Conservation (phyloP, 2,113 vertebrate species). For the Lampris megalopsis region DNA sequence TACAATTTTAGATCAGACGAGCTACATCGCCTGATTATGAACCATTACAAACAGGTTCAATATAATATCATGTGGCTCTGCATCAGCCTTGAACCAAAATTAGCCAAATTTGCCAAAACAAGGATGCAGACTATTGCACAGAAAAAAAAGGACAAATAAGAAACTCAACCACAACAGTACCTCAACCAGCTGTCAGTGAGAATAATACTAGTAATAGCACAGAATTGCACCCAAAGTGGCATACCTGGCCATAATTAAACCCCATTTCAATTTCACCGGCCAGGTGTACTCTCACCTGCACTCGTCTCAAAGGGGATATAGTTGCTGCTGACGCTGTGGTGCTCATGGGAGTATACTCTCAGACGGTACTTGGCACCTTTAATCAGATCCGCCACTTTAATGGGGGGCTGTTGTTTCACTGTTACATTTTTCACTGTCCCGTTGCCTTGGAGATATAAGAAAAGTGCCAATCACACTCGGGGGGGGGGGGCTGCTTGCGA, state of each 20-base stretch:
- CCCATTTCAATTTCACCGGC: conserved; percentile 22
- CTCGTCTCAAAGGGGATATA: conserved; percentile 93
- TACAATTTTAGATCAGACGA: too few relatives aligned
- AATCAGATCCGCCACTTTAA: conserved; percentile 91
- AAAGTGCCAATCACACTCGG: conserved; percentile 76
- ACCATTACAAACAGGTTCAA: too few relatives aligned
- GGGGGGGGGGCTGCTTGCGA: conserved; percentile 41
- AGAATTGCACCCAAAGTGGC: conserved; percentile 23
- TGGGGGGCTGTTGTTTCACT: conserved; percentile 87
- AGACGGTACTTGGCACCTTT: conserved; percentile 93
- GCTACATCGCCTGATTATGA: too few relatives aligned
- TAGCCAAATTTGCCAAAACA: too few relatives aligned
- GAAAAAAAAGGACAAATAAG: background rate
- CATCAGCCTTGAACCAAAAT: too few relatives aligned
- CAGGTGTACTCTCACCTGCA: conserved; percentile 90
- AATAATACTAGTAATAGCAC: conserved; percentile 14
- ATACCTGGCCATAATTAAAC: conserved; percentile 35
- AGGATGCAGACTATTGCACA: background rate
- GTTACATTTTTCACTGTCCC: conserved; percentile 87
- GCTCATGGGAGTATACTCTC: conserved; percentile 93
- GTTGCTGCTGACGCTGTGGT: conserved; percentile 89
- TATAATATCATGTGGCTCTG: too few relatives aligned
- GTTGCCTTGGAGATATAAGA: conserved; percentile 89
- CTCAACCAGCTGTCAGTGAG: conserved; percentile 22
- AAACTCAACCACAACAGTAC: background rate